A percentile compares a stretch with the other conserved stretches of the same genome.
Conservation (phyloP, 2,888 invertebrate species). For the Eremobia ochroleuca region DNA sequence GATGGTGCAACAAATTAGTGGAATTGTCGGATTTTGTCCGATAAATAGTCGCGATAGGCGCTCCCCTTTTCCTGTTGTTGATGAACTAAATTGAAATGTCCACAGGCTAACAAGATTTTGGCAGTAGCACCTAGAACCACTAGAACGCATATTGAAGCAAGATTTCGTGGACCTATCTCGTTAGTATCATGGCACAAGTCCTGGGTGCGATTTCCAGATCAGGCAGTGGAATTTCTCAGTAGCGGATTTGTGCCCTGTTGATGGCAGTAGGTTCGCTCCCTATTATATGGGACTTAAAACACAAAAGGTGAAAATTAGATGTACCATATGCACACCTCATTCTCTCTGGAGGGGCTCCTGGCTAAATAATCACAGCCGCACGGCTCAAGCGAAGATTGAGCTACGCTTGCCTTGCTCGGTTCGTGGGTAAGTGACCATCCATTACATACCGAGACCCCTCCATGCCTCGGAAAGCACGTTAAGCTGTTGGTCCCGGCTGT, state of each 20-base stretch:
- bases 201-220: background rate
- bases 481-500: no score
- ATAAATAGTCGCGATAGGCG: slow-evolving; percentile 26
- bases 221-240: background rate
- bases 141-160: background rate
- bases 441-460: no score
- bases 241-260: background rate
- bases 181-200: background rate
- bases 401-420: no score
- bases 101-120: background rate
- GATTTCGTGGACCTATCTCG: background rate
- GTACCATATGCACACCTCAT: no score
- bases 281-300: background rate
- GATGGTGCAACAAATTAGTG: slow-evolving; percentile 53
- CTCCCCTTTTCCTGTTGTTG: background rate
- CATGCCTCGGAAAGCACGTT: no score
- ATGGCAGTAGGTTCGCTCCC: background rate
- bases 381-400: no score
- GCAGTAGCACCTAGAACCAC: background rate
- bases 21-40: slow-evolving; percentile 28
- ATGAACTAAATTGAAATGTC: slow-evolving; percentile 26
- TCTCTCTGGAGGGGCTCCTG: no score
- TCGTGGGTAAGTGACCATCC: no score
- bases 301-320: background rate
- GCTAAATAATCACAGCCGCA: no score